Conservation (phyloP, 2,888 invertebrate species). For the Cerastis rubricosa region DNA sequence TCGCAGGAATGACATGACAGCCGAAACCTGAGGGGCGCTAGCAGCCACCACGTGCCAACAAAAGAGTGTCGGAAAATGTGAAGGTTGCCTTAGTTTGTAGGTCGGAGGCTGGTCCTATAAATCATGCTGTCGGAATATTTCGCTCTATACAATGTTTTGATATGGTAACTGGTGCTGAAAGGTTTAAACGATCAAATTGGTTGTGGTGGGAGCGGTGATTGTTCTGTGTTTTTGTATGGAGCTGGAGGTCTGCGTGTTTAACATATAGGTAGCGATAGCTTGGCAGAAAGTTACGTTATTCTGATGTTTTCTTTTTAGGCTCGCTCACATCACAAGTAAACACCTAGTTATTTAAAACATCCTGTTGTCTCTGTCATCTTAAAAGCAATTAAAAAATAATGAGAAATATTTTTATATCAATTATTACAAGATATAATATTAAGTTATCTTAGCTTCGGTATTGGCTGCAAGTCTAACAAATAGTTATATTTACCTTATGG, state of each 20-base stretch:
- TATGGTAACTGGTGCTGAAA: slow-evolving; percentile 69
- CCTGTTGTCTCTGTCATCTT: not conserved
- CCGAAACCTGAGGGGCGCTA: slow-evolving; percentile 85
- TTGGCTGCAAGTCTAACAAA: too few relatives aligned
- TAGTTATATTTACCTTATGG: too few relatives aligned
- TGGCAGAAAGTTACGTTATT: not conserved
- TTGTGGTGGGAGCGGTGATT: slow-evolving; percentile 34
- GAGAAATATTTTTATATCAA: too few relatives aligned
- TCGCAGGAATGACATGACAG: slow-evolving; percentile 88
- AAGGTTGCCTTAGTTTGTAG: slow-evolving; percentile 90
- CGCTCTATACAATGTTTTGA: slow-evolving; percentile 79
- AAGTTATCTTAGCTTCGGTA: too few relatives aligned
- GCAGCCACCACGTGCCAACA: slow-evolving; percentile 86
- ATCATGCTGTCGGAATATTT: slow-evolving; percentile 87
- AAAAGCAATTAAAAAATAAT: not conserved
- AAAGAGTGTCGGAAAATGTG: slow-evolving; percentile 89
- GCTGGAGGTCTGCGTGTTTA: not conserved
- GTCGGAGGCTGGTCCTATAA: slow-evolving; percentile 88
- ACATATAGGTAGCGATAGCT: not conserved
- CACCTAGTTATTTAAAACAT: not conserved
- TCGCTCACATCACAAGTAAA: not conserved
- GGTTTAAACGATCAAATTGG: slow-evolving; percentile 65
- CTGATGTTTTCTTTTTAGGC: not conserved
- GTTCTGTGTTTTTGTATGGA: slow-evolving; percentile 15
- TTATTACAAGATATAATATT: too few relatives aligned